phyloP scores from a whole-genome alignment of 2,113 vertebrate species.

The Hemichromis elongatus region DNA sequence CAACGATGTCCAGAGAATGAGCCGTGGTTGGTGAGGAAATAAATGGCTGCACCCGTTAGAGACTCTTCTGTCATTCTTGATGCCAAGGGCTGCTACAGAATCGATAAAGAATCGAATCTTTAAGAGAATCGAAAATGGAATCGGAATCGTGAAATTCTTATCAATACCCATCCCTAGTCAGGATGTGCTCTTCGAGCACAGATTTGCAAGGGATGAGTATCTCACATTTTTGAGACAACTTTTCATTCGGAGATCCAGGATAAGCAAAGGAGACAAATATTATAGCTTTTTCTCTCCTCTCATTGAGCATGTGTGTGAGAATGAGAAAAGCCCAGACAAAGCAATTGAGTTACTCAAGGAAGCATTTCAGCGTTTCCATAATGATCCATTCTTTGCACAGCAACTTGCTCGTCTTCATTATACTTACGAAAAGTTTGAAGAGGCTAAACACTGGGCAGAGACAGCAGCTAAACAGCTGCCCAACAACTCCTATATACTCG shows the following conservation, averaged over 20 bases:
- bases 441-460: constrained; percentile 74
- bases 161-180: too few species aligned
- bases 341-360: constrained; percentile 71
- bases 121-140: too few species aligned
- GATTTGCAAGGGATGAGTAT: constrained; percentile 75
- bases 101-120: too few species aligned
- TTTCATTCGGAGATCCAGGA: constrained; percentile 73
- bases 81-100: too few species aligned
- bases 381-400: constrained; percentile 78
- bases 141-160: too few species aligned
- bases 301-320: constrained; percentile 74
- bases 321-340: constrained; percentile 56
- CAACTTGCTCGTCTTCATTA: constrained; percentile 80
- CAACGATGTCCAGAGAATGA: too few species aligned
- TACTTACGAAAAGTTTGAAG: constrained; percentile 73
- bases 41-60: too few species aligned
- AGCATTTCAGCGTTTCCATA: constrained; percentile 69
- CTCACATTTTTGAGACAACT: constrained; percentile 73
- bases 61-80: too few species aligned
- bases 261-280: constrained; percentile 72
- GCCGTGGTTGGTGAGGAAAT: too few species aligned
- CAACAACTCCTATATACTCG: constrained; percentile 77
- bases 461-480: constrained; percentile 66
- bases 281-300: constrained; percentile 78
- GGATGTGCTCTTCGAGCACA: constrained; percentile 70